phyloP scores from a whole-genome alignment of 1,140 invertebrate genomes.

The Lycorma delicatula region DNA sequence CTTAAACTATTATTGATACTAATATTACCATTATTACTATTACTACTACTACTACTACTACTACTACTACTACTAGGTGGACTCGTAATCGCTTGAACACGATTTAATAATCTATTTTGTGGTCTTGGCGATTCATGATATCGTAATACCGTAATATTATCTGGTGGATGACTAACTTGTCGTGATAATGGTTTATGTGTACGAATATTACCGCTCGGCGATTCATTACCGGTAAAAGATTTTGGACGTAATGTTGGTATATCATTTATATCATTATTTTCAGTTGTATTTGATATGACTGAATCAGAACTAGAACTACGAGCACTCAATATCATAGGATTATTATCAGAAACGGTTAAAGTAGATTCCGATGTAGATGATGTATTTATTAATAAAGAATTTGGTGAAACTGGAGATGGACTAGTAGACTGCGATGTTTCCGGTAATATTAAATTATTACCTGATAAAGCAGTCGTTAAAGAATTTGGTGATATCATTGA shows the following conservation, averaged over 20 bases:
- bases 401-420: constrained; percentile 6
- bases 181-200: constrained; percentile 49
- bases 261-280: constrained; percentile 1
- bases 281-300: constrained; percentile 23
- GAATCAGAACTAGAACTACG: constrained; percentile 31
- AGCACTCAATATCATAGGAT: constrained; percentile 28
- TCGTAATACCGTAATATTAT: constrained; percentile 9
- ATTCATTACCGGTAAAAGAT: constrained; percentile 26
- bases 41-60: neutral
- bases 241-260: neutral
- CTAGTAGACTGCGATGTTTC: neutral
- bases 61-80: neutral
- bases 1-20: constrained; percentile 34
- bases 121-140: constrained; percentile 8
- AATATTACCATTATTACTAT: constrained; percentile 35
- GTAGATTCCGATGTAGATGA: neutral
- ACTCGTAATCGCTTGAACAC: constrained; percentile 19
- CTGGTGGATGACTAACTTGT: constrained; percentile 34
- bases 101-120: constrained; percentile 15
- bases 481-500: too few species aligned
- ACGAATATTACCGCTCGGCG: constrained; percentile 43
- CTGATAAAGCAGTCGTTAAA: too few species aligned
- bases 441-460: too few species aligned
- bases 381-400: constrained; percentile 2
- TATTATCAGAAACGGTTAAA: constrained; percentile 23